Percentiles rank a stretch among this genome's conserved stretches.
phyloP scores from a whole-genome alignment of 2,888 invertebrate genomes.

The Xanthostigma xanthostigma region DNA sequence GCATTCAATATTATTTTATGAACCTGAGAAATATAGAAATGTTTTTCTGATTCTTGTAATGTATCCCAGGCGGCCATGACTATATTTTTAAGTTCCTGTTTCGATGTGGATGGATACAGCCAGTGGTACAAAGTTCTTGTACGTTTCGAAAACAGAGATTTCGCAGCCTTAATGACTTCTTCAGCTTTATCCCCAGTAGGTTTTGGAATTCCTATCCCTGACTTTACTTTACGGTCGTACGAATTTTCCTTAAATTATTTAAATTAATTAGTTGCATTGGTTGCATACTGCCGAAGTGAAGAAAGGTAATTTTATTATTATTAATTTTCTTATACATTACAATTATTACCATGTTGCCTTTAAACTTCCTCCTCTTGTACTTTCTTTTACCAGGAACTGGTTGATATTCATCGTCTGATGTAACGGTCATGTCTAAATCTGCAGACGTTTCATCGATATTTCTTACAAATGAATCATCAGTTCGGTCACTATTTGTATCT shows the following conservation, averaged over 20 bases:
- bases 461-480: no score
- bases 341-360: no score
- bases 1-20: neutral
- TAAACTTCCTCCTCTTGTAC: neutral
- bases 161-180: constrained; percentile 29
- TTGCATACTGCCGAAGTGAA: neutral
- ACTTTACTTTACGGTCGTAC: neutral
- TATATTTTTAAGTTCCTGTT: constrained; percentile 26
- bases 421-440: no score
- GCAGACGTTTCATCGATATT: no score
- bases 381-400: neutral
- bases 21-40: constrained; percentile 31
- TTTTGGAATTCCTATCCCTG: constrained; percentile 2
- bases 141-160: constrained; percentile 29
- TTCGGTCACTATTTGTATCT: no score
- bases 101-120: constrained; percentile 29
- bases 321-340: no score
- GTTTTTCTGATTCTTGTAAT: constrained; percentile 25
- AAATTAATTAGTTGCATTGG: neutral
- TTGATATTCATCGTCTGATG: neutral
- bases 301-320: no score
- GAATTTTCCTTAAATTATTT: no score
- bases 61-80: constrained; percentile 29
- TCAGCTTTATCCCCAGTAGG: constrained; percentile 5
- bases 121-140: constrained; percentile 31